These are phyloP conservation scores for Leucoma salicis DNA, from an alignment of 2,888 invertebrate species.

Conservation along the genomic window DNA sequence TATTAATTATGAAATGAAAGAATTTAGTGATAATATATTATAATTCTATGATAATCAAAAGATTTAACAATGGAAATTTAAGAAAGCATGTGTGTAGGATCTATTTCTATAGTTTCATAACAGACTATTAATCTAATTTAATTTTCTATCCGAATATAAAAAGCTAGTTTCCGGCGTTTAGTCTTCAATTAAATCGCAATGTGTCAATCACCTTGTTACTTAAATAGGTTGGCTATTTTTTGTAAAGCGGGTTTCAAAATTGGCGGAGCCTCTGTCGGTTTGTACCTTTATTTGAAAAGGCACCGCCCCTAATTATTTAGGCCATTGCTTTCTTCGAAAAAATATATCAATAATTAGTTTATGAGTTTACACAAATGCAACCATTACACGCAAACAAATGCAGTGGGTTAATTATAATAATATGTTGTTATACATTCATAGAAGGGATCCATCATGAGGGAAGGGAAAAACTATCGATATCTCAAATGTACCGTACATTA, in stretches of 20 bases:
- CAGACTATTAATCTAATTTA: slow-evolving; percentile 15
- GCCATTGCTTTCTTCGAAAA: slow-evolving; percentile 37
- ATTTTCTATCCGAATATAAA: slow-evolving; percentile 16
- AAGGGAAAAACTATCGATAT: background rate
- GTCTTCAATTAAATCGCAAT: slow-evolving; percentile 54
- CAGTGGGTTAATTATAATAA: slow-evolving; percentile 61
- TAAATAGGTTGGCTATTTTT: slow-evolving; percentile 52
- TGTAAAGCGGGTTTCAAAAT: slow-evolving; percentile 42
- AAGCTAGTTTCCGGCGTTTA: slow-evolving; percentile 40
- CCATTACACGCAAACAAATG: slow-evolving; percentile 75
- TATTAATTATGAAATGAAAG: too few species aligned
- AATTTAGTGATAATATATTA: too few species aligned
- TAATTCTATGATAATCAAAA: too few species aligned
- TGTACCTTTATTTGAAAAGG: slow-evolving; percentile 48
- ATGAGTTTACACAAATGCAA: slow-evolving; percentile 73
- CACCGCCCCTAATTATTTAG: slow-evolving; percentile 60
- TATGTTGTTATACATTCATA: slow-evolving; percentile 45
- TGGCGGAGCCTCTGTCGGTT: slow-evolving; percentile 38
- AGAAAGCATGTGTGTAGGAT: too few species aligned
- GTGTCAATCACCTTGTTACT: slow-evolving; percentile 77
- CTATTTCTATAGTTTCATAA: too few species aligned
- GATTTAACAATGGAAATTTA: too few species aligned
- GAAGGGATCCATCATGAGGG: background rate
- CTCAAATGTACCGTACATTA: too few species aligned
- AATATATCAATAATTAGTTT: slow-evolving; percentile 66